These are phyloP conservation scores for Podarcis raffonei DNA, from an alignment of 2,113 vertebrate species.

Conservation along the genomic window DNA sequence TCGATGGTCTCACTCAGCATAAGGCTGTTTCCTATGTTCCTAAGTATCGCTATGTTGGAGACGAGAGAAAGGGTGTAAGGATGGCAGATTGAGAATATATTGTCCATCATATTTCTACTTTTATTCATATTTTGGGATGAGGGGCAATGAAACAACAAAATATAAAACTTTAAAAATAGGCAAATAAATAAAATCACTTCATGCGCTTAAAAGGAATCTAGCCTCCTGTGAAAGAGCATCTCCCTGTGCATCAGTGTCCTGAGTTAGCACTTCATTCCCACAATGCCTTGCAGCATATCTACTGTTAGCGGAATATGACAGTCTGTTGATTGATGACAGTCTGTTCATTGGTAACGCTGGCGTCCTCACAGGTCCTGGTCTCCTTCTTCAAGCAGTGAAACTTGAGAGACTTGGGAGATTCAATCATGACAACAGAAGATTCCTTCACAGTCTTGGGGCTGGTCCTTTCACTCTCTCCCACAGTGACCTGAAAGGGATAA, in stretches of 20 bases:
- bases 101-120: not conserved
- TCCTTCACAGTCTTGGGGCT: slow-evolving; percentile 90
- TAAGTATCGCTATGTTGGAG: not conserved
- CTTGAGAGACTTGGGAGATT: slow-evolving; percentile 91
- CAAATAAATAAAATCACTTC: not conserved
- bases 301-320: slow-evolving; percentile 90
- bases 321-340: slow-evolving; percentile 82
- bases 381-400: slow-evolving; percentile 93
- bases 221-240: not conserved
- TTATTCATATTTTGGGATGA: not conserved
- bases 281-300: slow-evolving; percentile 82
- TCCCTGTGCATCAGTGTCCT: not conserved
- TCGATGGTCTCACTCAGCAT: too few relatives aligned
- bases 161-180: not conserved
- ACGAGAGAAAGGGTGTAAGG: not conserved
- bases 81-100: not conserved
- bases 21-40: too few relatives aligned
- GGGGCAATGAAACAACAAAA: not conserved
- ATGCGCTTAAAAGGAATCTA: not conserved
- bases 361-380: slow-evolving; percentile 82
- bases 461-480: slow-evolving; percentile 92
- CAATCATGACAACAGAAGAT: slow-evolving; percentile 88
- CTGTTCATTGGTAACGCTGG: slow-evolving; percentile 84
- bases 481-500: slow-evolving; percentile 81
- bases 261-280: not conserved